These are phyloP conservation scores for Xestia sexstrigata DNA, from an alignment of 2,888 invertebrate species.

Conservation along the genomic window DNA sequence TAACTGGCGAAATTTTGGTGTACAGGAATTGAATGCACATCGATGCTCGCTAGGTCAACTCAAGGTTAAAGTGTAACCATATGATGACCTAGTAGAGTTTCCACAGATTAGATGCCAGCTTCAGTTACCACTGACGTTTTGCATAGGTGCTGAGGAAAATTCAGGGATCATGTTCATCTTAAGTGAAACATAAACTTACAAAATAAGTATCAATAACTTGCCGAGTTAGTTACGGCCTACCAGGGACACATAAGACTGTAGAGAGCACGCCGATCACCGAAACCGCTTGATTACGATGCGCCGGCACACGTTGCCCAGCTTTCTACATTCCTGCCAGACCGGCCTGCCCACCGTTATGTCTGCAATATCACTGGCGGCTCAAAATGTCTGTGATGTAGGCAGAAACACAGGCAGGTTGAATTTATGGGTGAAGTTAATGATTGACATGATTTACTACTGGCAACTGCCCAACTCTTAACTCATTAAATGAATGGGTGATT, in stretches of 20 bases:
- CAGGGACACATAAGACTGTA: constrained; percentile 24
- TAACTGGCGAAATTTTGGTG: background rate
- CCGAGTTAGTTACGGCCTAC: background rate
- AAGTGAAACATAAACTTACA: background rate
- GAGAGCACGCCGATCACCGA: constrained; percentile 63
- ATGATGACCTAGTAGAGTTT: background rate
- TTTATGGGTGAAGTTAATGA: background rate
- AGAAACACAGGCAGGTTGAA: constrained; percentile 3
- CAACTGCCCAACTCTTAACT: background rate
- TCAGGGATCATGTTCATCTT: background rate
- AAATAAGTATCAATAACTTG: background rate
- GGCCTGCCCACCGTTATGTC: constrained; percentile 68
- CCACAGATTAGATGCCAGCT: background rate
- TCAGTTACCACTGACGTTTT: too few relatives aligned
- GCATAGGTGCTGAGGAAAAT: too few relatives aligned
- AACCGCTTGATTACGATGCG: constrained; percentile 73
- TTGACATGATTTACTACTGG: background rate
- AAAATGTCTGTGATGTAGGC: constrained; percentile 36
- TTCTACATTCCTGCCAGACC: constrained; percentile 84
- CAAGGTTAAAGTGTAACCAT: background rate
- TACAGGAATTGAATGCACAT: background rate
- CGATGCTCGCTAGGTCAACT: background rate
- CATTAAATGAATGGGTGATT: background rate
- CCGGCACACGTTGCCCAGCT: constrained; percentile 71
- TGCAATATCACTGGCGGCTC: constrained; percentile 54